These are phyloP conservation scores for Megalonaias nervosa DNA, from an alignment of 1,140 invertebrate genomes.

Conservation along the genomic window DNA sequence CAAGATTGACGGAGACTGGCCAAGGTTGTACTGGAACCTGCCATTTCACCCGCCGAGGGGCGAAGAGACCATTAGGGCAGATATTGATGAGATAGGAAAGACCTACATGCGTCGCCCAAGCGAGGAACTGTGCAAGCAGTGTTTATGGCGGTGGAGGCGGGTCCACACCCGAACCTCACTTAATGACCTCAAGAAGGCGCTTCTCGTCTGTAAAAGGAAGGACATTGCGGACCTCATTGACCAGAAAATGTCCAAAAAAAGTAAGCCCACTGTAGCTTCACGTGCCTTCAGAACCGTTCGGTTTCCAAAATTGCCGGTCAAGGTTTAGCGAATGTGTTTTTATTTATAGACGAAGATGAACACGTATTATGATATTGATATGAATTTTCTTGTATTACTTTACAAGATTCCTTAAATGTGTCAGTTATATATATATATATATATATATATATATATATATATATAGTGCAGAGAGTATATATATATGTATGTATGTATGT, in stretches of 20 bases:
- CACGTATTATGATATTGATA: too few species aligned
- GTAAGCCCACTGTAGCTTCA: slow-evolving; percentile 26
- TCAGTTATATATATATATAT: too few species aligned
- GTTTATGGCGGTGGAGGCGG: slow-evolving; percentile 58
- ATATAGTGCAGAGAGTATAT: too few species aligned
- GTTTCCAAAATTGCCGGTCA: slow-evolving; percentile 24
- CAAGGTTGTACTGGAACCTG: slow-evolving; percentile 56
- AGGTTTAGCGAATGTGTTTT: too few species aligned
- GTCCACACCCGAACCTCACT: slow-evolving; percentile 62
- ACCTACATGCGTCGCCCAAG: slow-evolving; percentile 49
- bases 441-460: too few species aligned
- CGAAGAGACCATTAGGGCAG: slow-evolving; percentile 52
- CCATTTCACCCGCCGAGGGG: slow-evolving; percentile 65
- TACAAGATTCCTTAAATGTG: too few species aligned
- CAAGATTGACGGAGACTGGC: slow-evolving; percentile 64
- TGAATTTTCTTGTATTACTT: too few species aligned
- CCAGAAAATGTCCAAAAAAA: slow-evolving; percentile 23
- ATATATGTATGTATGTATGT: too few species aligned
- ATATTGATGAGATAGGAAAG: slow-evolving; percentile 63
- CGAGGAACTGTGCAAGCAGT: slow-evolving; percentile 47
- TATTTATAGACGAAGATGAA: too few species aligned
- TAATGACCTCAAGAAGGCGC: slow-evolving; percentile 54
- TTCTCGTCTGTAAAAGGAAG: slow-evolving; percentile 48
- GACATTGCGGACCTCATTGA: slow-evolving; percentile 59
- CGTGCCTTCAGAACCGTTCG: slow-evolving; percentile 31